These are phyloP conservation scores for Notodonta ziczac DNA, from an alignment of 2,888 invertebrate genomes.

Conservation along the genomic window DNA sequence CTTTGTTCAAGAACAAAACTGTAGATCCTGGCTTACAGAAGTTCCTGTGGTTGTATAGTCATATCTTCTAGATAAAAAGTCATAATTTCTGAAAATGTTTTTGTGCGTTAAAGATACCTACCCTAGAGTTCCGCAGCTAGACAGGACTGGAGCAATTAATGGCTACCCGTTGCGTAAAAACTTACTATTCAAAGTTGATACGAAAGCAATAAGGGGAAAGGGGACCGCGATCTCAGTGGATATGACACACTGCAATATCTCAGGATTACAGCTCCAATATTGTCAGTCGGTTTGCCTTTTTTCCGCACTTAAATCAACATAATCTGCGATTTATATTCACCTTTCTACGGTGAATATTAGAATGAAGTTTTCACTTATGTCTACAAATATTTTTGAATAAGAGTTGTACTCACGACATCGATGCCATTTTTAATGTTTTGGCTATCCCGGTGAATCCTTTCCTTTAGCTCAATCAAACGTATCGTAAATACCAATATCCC, in stretches of 20 bases:
- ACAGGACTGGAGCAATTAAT: slow-evolving; percentile 37
- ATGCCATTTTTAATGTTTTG: too few relatives aligned
- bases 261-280: slow-evolving; percentile 78
- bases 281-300: slow-evolving; percentile 67
- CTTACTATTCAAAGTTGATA: slow-evolving; percentile 51
- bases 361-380: slow-evolving; percentile 41
- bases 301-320: slow-evolving; percentile 70
- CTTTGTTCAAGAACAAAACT: too few relatives aligned
- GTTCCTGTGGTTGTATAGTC: too few relatives aligned
- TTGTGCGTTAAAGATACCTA: too few relatives aligned
- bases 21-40: too few relatives aligned
- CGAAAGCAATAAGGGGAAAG: slow-evolving; percentile 63
- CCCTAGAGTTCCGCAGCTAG: slow-evolving; percentile 17
- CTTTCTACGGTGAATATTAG: slow-evolving; percentile 40
- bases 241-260: slow-evolving; percentile 74
- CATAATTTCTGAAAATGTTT: too few relatives aligned
- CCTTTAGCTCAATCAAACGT: too few relatives aligned
- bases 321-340: slow-evolving; percentile 68
- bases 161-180: slow-evolving; percentile 38
- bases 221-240: slow-evolving; percentile 50
- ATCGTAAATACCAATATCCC: too few relatives aligned
- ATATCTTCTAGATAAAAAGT: too few relatives aligned
- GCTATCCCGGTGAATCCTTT: too few relatives aligned
- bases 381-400: background rate
- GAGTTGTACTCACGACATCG: too few relatives aligned